phyloP scores from a whole-genome alignment of 2,797 vertebrate genomes.

The Iguana delicatissima region DNA sequence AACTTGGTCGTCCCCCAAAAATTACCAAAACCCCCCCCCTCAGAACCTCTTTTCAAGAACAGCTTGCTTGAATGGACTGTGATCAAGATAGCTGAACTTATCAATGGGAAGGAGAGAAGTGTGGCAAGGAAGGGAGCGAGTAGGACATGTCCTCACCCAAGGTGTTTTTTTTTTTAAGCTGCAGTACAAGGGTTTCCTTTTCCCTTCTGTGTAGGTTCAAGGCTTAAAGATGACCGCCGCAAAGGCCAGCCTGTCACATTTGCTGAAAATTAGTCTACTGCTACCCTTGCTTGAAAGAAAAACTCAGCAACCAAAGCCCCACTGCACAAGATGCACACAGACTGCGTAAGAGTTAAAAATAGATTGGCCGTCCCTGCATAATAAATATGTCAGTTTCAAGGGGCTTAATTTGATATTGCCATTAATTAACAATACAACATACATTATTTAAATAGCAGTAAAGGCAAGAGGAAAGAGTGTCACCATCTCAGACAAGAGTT shows the following conservation, averaged over 20 bases:
- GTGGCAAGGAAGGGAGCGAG: conserved; percentile 30
- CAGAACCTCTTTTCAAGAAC: conserved; percentile 83
- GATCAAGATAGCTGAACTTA: conserved; percentile 88
- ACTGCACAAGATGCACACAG: conserved; percentile 70
- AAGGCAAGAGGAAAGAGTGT: conserved; percentile 81
- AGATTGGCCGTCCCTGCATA: conserved; percentile 86
- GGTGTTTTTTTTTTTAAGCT: conserved; percentile 67
- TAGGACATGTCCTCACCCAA: conserved; percentile 84
- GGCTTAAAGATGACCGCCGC: conserved; percentile 89
- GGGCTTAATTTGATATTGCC: conserved; percentile 88
- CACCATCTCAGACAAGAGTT: conserved; percentile 82
- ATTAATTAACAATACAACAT: conserved; percentile 90
- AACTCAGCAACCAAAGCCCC: conserved; percentile 78
- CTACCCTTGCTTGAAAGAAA: conserved; percentile 81
- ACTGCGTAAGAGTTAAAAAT: conserved; percentile 87
- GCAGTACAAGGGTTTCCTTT: conserved; percentile 31
- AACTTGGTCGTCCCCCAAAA: conserved; percentile 82
- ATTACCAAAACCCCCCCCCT: conserved; percentile 81
- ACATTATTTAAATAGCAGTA: conserved; percentile 87
- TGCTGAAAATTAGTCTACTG: conserved; percentile 87
- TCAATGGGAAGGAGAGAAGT: conserved; percentile 82
- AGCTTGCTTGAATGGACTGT: conserved; percentile 84
- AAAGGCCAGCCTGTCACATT: conserved; percentile 84
- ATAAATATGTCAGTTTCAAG: conserved; percentile 86
- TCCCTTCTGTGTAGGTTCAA: conserved; percentile 81